A percentile compares a stretch with the other conserved stretches of the same genome.
phyloP scores from a whole-genome alignment of 2,888 invertebrate genomes.

The Boloria selene region DNA sequence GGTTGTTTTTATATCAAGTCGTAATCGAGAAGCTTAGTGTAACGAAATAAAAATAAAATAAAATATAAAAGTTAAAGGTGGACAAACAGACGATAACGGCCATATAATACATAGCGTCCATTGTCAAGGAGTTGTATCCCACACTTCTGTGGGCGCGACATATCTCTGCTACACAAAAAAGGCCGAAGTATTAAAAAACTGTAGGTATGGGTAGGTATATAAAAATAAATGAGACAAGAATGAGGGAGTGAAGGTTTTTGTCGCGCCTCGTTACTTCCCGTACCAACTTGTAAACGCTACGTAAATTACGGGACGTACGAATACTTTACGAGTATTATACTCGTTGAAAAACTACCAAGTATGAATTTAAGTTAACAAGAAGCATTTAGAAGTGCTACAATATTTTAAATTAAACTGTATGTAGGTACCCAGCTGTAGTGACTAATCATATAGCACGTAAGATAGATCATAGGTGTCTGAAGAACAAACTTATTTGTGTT shows the following conservation, averaged over 20 bases:
- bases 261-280: slow-evolving; percentile 65
- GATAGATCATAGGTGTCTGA: too few relatives aligned
- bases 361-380: slow-evolving; percentile 22
- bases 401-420: too few relatives aligned
- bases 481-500: too few relatives aligned
- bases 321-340: slow-evolving; percentile 25
- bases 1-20: slow-evolving; percentile 25
- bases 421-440: too few relatives aligned
- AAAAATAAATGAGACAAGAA: slow-evolving; percentile 56
- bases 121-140: slow-evolving; percentile 54
- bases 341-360: slow-evolving; percentile 17
- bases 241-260: slow-evolving; percentile 56
- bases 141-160: slow-evolving; percentile 54
- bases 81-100: slow-evolving; percentile 33
- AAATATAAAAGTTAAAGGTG: slow-evolving; percentile 30
- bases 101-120: slow-evolving; percentile 48
- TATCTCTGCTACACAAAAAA: slow-evolving; percentile 41
- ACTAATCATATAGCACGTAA: too few relatives aligned
- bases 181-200: slow-evolving; percentile 42
- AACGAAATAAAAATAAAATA: slow-evolving; percentile 30
- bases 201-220: slow-evolving; percentile 42
- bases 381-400: background rate
- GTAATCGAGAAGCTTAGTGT: slow-evolving; percentile 34
- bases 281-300: slow-evolving; percentile 50
- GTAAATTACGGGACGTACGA: slow-evolving; percentile 52